A percentile compares a stretch with the other conserved stretches of the same genome.
These are phyloP conservation scores for Ichneumoninae sp. DNA, from an alignment of 2,888 invertebrate species.

Conservation along the genomic window DNA sequence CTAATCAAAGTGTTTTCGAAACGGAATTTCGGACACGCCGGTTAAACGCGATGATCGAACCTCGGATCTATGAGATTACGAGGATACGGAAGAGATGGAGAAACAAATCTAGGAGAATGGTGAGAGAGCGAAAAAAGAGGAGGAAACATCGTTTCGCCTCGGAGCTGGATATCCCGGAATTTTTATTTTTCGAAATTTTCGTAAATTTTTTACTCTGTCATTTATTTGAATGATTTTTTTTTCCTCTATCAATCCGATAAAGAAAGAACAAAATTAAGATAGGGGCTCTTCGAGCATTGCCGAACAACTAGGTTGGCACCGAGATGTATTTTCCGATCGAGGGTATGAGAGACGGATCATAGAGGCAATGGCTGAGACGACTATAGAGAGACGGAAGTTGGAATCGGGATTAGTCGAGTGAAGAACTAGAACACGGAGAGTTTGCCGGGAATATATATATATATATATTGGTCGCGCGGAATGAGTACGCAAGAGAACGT, in stretches of 20 bases:
- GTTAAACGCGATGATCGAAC: conserved; percentile 6
- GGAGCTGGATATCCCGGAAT: conserved; percentile 19
- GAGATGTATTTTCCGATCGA: conserved; percentile 35
- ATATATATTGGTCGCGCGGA: conserved; percentile 9
- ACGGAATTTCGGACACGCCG: conserved; percentile 38
- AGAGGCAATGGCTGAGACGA: conserved; percentile 41
- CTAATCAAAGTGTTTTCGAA: conserved; percentile 10
- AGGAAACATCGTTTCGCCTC: conserved; percentile 13
- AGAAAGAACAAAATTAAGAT: neutral
- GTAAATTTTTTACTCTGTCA: neutral
- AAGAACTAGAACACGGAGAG: conserved; percentile 52
- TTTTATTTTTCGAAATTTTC: conserved; percentile 12
- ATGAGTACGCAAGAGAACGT: conserved; percentile 14
- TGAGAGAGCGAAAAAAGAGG: conserved; percentile 22
- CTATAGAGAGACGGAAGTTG: conserved; percentile 43
- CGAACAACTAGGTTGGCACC: conserved; percentile 11
- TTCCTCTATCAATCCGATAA: conserved; percentile 1
- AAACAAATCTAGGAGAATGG: neutral
- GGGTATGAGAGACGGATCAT: conserved; percentile 15
- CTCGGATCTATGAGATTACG: conserved; percentile 13
- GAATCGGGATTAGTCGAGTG: conserved; percentile 57
- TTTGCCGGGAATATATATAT: conserved; percentile 9
- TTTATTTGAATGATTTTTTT: conserved; percentile 2
- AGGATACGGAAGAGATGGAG: neutral
- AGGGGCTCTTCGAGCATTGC: neutral